phyloP scores from a whole-genome alignment of 2,888 invertebrate species.

The Ormia ochracea region DNA sequence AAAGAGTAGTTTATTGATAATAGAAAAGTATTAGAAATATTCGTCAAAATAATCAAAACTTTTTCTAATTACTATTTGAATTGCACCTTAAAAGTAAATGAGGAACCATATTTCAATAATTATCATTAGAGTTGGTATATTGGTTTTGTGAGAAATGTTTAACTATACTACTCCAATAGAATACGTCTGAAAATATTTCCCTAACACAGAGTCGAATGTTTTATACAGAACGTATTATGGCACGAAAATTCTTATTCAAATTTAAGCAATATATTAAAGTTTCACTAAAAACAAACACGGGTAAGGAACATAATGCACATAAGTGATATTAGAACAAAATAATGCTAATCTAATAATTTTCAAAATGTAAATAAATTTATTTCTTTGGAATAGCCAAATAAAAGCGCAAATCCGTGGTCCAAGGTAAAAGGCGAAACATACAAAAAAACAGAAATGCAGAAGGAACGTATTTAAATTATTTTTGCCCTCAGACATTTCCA shows the following conservation, averaged over 20 bases:
- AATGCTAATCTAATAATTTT: conserved; percentile 63
- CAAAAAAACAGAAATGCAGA: conserved; percentile 19
- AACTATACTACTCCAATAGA: no score
- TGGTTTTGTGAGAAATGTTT: no score
- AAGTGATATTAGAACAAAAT: conserved; percentile 17
- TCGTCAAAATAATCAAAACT: no score
- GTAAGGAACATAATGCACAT: neutral
- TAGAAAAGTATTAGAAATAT: no score
- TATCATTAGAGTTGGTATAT: no score
- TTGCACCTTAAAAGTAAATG: no score
- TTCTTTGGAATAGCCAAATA: conserved; percentile 43
- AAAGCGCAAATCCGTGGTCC: neutral
- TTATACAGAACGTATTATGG: no score
- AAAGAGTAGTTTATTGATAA: no score
- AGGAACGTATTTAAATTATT: conserved; percentile 4
- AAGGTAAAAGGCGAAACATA: conserved; percentile 31
- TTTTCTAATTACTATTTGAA: no score
- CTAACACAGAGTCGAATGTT: no score
- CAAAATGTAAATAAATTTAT: conserved; percentile 57
- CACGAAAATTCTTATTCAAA: neutral
- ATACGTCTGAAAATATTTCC: no score
- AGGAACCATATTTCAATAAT: no score
- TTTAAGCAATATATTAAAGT: conserved; percentile 22
- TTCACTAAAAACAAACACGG: conserved; percentile 12
- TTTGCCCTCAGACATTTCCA: conserved; percentile 4